Evolutionary conservation across 2,113 vertebrate genomes (phyloP).

Genomic region (Gopherus evgoodei): DNA sequence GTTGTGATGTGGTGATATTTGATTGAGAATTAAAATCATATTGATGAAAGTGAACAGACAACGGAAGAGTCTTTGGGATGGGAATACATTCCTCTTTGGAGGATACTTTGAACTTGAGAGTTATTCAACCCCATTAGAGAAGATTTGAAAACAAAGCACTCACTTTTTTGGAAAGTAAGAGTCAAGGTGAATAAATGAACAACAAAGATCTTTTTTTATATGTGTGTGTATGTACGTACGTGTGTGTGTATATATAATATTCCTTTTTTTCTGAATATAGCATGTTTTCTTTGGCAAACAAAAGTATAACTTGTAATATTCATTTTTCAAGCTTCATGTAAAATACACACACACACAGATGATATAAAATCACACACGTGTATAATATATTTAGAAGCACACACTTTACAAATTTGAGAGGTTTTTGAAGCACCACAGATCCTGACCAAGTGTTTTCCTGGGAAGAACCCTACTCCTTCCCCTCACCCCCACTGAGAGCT

Average conservation of each 20-base stretch:
- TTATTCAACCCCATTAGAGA: neutral
- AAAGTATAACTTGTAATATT: neutral
- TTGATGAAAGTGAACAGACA: neutral
- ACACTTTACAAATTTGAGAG: neutral
- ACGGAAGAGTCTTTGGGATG: neutral
- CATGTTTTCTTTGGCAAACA: neutral
- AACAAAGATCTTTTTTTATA: neutral
- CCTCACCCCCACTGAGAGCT: neutral
- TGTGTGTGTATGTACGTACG: no score
- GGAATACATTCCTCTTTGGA: neutral
- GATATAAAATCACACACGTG: no score
- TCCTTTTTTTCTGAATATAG: neutral
- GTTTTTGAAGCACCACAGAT: neutral
- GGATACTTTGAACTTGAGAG: neutral
- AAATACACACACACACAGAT: no score
- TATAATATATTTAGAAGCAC: neutral
- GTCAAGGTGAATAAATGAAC: neutral
- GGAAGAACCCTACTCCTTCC: rapidly evolving
- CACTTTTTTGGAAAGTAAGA: neutral
- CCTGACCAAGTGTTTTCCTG: rapidly evolving
- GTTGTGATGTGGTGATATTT: neutral
- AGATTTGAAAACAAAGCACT: neutral
- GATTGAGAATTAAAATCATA: neutral
- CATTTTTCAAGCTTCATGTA: neutral
- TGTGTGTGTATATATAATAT: neutral